Evolutionary conservation across 2,113 vertebrate species (phyloP).

Genomic region (Myrmecobius fasciatus): DNA sequence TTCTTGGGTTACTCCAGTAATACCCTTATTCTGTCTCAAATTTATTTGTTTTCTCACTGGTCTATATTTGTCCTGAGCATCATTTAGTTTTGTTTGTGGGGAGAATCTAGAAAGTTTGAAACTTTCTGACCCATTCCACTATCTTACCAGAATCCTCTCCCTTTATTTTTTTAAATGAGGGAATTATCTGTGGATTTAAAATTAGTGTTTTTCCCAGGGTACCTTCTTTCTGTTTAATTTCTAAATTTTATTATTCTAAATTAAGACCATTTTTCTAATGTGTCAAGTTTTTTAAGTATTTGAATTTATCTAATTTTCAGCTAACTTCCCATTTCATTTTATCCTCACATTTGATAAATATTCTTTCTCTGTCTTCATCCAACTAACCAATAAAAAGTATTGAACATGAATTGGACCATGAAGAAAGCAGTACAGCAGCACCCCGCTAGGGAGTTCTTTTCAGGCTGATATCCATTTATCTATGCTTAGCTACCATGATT

Average conservation of each 20-base stretch:
- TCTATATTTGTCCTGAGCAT: too few relatives aligned
- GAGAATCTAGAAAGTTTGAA: too few relatives aligned
- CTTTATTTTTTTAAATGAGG: neutral
- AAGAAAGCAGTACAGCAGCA: neutral
- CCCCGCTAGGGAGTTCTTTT: neutral
- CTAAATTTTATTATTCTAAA: neutral
- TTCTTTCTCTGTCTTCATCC: neutral
- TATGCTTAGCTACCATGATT: neutral
- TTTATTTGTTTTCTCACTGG: too few relatives aligned
- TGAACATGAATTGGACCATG: neutral
- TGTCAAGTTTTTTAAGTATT: neutral
- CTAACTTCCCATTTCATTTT: neutral
- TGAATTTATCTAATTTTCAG: neutral
- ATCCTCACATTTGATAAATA: neutral
- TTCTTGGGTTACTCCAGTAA: too few relatives aligned
- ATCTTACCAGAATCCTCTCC: too few relatives aligned
- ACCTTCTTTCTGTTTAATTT: neutral
- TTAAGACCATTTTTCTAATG: neutral
- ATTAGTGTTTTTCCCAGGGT: neutral
- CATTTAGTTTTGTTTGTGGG: too few relatives aligned
- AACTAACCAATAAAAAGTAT: neutral
- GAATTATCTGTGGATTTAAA: neutral
- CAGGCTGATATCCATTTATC: neutral
- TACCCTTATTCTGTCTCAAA: too few relatives aligned
- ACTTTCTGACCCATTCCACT: too few relatives aligned